These are phyloP conservation scores for Montipora capricornis DNA, from an alignment of 64 coral and sea anemone genomes.

Conservation along the genomic window DNA sequence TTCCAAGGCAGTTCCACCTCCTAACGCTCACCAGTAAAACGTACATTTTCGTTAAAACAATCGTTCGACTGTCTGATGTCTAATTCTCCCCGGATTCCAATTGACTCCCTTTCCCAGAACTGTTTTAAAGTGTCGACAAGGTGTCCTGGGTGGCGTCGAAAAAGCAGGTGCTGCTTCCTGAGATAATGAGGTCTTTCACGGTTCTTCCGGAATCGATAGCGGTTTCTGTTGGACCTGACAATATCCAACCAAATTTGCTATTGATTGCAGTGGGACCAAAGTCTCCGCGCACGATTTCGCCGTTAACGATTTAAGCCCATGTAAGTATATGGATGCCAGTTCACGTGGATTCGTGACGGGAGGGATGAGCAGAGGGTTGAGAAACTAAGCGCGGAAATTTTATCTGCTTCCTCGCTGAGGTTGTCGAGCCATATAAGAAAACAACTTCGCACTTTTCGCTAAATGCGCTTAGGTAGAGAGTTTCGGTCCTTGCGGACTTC, in stretches of 20 bases:
- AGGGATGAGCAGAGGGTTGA: no score
- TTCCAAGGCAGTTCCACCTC: background rate
- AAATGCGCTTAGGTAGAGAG: constrained; percentile 40
- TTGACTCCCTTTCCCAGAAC: background rate
- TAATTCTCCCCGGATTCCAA: background rate
- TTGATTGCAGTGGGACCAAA: constrained; percentile 51
- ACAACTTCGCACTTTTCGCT: constrained; percentile 2
- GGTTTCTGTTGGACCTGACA: constrained; percentile 56
- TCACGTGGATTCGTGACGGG: background rate
- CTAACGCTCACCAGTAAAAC: background rate
- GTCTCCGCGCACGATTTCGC: background rate
- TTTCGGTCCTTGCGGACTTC: constrained; percentile 20
- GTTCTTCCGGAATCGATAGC: background rate
- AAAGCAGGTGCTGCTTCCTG: background rate
- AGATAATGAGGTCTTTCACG: constrained; percentile 5
- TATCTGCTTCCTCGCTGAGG: background rate
- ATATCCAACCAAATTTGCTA: constrained; percentile 62
- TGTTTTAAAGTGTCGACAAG: background rate
- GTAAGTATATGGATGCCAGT: background rate
- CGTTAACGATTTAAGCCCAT: no score
- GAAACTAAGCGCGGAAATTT: no score
- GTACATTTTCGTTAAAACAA: background rate
- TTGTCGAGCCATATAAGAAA: background rate
- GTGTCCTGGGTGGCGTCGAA: constrained; percentile 30
- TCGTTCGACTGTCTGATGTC: background rate